A percentile compares a stretch with the other conserved stretches of the same genome.
phyloP scores from a whole-genome alignment of 1,140 invertebrate genomes.

The Argopecten irradians region DNA sequence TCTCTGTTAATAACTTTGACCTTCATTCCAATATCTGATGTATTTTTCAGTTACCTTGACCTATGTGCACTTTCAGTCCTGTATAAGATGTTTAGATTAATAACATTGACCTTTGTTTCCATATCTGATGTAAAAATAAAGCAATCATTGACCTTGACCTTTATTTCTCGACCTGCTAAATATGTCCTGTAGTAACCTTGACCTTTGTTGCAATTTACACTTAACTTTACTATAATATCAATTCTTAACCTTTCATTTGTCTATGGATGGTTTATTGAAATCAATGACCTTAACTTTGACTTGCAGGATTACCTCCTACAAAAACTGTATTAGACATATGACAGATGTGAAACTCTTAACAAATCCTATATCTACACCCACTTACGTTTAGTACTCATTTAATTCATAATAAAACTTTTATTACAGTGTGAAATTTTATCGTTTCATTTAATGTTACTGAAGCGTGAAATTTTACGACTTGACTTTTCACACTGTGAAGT shows the following conservation, averaged over 20 bases:
- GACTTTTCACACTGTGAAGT: not conserved
- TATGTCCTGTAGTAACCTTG: not conserved
- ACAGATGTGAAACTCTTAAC: not conserved
- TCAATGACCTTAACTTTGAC: not conserved
- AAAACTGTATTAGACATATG: not conserved
- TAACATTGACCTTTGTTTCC: not conserved
- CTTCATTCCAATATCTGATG: not conserved
- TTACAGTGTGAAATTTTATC: slow-evolving; percentile 12
- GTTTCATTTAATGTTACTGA: slow-evolving; percentile 19
- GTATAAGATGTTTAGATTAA: not conserved
- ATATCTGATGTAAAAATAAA: not conserved
- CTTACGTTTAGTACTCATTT: slow-evolving; percentile 3
- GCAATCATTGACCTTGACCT: not conserved
- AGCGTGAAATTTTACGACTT: not conserved
- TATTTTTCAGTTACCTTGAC: not conserved
- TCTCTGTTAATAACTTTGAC: not conserved
- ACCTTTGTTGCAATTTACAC: not conserved
- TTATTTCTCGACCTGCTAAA: not conserved
- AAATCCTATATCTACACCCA: not conserved
- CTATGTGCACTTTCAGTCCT: not conserved
- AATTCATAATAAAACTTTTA: slow-evolving; percentile 4
- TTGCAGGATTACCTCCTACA: not conserved
- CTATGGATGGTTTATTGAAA: not conserved
- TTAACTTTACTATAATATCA: too few relatives aligned
- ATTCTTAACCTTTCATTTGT: too few relatives aligned